phyloP scores from a whole-genome alignment of 2,113 vertebrate genomes.

The Hyperopisus bebe region DNA sequence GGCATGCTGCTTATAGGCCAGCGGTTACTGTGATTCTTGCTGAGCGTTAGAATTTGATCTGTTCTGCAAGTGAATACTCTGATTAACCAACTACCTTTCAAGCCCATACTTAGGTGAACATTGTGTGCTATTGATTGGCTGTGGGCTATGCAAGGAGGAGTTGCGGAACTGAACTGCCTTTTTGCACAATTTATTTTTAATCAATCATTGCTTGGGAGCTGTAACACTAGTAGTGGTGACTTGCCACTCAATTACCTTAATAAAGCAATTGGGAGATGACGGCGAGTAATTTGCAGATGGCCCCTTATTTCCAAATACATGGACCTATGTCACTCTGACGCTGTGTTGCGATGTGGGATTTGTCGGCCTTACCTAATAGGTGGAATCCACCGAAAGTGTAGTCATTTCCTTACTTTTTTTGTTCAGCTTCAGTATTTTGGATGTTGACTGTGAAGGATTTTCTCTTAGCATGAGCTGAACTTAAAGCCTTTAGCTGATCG shows the following conservation, averaged over 20 bases:
- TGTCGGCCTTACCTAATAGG: background rate
- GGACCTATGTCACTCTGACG: background rate
- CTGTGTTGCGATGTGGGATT: background rate
- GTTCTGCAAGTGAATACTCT: background rate
- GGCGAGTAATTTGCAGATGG: background rate
- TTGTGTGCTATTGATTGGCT: background rate
- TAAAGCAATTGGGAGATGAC: background rate
- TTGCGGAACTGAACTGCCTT: background rate
- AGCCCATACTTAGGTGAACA: background rate
- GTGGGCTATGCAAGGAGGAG: background rate
- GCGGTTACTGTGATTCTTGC: background rate
- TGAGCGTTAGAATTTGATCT: background rate
- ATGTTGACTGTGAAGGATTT: background rate
- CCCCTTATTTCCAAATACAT: background rate
- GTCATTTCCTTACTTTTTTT: background rate
- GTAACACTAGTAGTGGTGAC: background rate
- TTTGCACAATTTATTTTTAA: constrained; percentile 3
- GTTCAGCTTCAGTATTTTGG: background rate
- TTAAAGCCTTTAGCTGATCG: background rate
- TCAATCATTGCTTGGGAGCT: background rate
- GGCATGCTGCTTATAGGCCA: background rate
- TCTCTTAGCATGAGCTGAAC: background rate
- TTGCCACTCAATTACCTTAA: background rate
- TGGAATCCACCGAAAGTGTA: background rate
- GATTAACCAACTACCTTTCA: background rate